phyloP scores from a whole-genome alignment of 2,113 vertebrate genomes.

The Apteryx mantelli region DNA sequence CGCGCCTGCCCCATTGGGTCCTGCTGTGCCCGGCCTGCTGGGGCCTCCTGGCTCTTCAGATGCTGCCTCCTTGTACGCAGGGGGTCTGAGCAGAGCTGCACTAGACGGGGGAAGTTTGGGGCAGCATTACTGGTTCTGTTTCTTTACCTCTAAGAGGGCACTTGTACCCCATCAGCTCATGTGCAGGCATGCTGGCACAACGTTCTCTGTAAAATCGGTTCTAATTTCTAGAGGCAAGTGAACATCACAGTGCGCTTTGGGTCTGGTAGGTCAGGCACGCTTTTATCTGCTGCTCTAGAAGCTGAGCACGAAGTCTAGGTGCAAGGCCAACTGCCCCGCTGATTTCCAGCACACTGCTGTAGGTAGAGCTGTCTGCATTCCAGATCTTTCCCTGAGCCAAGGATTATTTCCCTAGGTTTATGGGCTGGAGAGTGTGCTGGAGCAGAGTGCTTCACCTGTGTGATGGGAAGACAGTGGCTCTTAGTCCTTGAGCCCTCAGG shows the following conservation, averaged over 20 bases:
- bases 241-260: accelerated
- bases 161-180: not conserved
- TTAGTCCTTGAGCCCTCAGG: not conserved
- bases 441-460: not conserved
- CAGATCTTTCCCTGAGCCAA: not conserved
- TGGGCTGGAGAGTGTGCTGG: not conserved
- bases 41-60: not conserved
- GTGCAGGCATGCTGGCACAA: not conserved
- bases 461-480: not conserved
- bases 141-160: not conserved
- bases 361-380: not conserved
- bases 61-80: not conserved
- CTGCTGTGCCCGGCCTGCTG: accelerated
- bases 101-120: not conserved
- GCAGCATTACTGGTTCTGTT: not conserved
- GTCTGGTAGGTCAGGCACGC: not conserved
- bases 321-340: not conserved
- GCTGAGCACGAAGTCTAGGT: not conserved
- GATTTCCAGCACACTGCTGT: not conserved
- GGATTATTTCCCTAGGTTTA: not conserved
- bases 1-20: accelerated
- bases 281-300: not conserved
- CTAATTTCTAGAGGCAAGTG: not conserved
- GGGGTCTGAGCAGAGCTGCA: not conserved
- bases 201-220: accelerated